A percentile compares a stretch with the other conserved stretches of the same genome.
Conservation (phyloP, 1,140 invertebrate genomes). For the Hormaphis cornu region DNA sequence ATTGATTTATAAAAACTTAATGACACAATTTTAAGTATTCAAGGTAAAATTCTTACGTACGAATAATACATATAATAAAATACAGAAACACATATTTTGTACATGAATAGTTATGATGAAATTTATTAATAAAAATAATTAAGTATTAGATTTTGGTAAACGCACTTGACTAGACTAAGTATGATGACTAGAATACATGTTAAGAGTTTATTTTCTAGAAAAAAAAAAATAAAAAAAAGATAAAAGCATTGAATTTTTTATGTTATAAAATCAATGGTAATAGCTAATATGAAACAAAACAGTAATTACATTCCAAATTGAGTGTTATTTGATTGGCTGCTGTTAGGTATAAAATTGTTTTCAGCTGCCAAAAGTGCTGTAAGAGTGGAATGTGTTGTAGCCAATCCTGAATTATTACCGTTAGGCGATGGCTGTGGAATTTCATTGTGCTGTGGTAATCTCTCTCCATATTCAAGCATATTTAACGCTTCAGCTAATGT, state of each 20-base stretch:
- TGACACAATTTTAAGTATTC: background rate
- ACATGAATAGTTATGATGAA: background rate
- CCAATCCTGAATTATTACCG: constrained; percentile 20
- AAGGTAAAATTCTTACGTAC: background rate
- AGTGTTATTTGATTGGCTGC: background rate
- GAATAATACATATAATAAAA: background rate
- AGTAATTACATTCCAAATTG: constrained; percentile 20
- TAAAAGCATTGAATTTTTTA: no score
- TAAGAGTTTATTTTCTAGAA: no score
- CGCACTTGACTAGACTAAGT: background rate
- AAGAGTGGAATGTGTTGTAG: constrained; percentile 22
- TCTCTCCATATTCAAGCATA: constrained; percentile 25
- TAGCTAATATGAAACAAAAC: background rate
- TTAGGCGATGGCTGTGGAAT: constrained; percentile 18
- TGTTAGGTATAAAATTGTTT: constrained; percentile 16
- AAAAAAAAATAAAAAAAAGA: no score
- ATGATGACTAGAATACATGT: background rate
- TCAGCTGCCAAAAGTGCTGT: constrained; percentile 20
- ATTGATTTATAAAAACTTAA: background rate
- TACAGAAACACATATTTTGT: background rate
- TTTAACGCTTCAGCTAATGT: constrained; percentile 21
- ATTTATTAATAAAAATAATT: background rate
- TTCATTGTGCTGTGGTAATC: constrained; percentile 26
- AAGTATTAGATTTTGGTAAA: background rate
- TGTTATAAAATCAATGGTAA: no score